Conservation (phyloP, 2,888 invertebrate genomes). For the Stictocephala bisonia region DNA sequence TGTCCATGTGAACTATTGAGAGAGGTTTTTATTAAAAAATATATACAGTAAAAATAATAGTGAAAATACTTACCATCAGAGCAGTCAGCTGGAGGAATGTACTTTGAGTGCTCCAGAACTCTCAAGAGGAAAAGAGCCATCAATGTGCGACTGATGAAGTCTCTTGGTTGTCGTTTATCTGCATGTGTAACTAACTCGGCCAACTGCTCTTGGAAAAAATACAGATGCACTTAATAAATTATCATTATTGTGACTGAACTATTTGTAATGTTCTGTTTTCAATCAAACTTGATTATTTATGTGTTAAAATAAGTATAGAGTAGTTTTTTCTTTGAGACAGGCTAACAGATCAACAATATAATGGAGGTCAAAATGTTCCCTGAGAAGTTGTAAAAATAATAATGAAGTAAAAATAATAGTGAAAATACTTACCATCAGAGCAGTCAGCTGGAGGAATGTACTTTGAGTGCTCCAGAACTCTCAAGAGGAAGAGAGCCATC, state of each 20-base stretch:
- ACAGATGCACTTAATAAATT: no score
- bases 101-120: conserved; percentile 66
- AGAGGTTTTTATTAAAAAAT: neutral
- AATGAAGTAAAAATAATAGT: no score
- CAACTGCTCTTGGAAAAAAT: no score
- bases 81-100: conserved; percentile 22
- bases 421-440: conserved; percentile 21
- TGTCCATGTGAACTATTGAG: no score
- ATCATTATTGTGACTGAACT: no score
- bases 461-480: conserved; percentile 67
- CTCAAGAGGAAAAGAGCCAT: conserved; percentile 82
- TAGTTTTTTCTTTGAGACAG: no score
- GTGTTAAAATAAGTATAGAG: no score
- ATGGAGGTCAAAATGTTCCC: no score
- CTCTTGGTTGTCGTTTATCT: conserved; percentile 71
- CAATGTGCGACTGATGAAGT: conserved; percentile 79
- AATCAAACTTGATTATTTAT: no score
- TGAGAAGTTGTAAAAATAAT: no score
- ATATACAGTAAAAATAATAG: conserved; percentile 9
- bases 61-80: conserved; percentile 7
- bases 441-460: conserved; percentile 26
- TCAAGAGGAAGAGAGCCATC: conserved; percentile 81
- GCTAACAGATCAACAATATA: no score
- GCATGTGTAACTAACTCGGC: conserved; percentile 77
- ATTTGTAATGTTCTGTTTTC: no score